Conservation (phyloP, 2,113 vertebrate species). For the Micronisus gabar region DNA sequence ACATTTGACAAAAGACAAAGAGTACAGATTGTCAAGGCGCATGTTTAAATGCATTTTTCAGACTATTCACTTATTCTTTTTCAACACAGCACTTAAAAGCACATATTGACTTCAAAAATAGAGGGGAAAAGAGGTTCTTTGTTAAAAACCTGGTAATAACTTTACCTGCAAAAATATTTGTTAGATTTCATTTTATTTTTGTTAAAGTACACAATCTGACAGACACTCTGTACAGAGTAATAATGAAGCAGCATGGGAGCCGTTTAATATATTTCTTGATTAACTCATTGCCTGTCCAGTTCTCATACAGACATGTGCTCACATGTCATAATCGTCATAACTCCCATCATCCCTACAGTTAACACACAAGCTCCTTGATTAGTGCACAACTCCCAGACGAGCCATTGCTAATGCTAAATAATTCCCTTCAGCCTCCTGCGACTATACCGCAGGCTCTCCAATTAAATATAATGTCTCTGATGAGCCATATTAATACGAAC, state of each 20-base stretch:
- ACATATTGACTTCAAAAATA: neutral
- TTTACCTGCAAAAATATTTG: constrained; percentile 9
- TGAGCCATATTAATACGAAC: constrained; percentile 78
- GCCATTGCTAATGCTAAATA: constrained; percentile 85
- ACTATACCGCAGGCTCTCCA: constrained; percentile 78
- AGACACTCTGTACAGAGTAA: constrained; percentile 71
- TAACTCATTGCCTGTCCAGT: constrained; percentile 96
- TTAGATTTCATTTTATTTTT: neutral
- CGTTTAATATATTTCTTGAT: constrained; percentile 90
- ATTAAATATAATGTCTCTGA: constrained; percentile 86
- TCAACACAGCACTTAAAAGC: neutral
- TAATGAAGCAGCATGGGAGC: constrained; percentile 90
- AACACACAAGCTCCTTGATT: constrained; percentile 89
- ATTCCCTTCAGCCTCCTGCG: constrained; percentile 87
- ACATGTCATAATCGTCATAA: constrained; percentile 97
- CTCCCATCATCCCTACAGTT: constrained; percentile 83
- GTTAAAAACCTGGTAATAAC: neutral
- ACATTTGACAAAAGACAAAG: neutral
- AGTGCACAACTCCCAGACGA: constrained; percentile 86
- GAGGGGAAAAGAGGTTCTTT: neutral
- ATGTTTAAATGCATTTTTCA: neutral
- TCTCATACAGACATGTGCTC: constrained; percentile 88
- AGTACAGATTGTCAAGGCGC: neutral
- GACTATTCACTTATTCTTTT: neutral
- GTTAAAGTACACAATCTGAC: constrained; percentile 72